These are phyloP conservation scores for Nycticryphes semicollaris DNA, from an alignment of 2,113 vertebrate species.

Conservation along the genomic window DNA sequence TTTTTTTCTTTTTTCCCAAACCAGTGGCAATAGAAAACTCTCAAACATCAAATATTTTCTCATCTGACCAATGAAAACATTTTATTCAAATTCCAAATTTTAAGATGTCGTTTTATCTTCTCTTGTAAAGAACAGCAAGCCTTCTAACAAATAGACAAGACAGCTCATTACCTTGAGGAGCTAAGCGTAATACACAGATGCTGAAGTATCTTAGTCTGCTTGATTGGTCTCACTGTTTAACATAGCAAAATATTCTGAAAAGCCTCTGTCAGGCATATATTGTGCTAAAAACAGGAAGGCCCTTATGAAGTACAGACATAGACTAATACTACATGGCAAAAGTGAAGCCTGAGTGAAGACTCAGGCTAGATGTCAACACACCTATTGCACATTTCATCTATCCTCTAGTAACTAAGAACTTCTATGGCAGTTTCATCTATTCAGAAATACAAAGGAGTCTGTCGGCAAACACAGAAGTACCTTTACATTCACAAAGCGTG, in stretches of 20 bases:
- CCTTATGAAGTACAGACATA: background rate
- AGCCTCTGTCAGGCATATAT: background rate
- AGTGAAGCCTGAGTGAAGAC: background rate
- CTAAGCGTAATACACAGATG: background rate
- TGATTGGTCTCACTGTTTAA: background rate
- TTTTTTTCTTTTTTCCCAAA: background rate
- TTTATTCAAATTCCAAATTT: background rate
- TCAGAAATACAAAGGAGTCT: background rate
- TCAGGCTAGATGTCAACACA: background rate
- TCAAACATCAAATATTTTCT: background rate
- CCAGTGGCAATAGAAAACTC: background rate
- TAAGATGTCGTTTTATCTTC: background rate
- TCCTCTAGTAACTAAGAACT: background rate
- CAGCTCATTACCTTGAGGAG: background rate
- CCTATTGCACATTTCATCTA: background rate
- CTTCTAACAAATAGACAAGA: background rate
- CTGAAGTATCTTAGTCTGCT: background rate
- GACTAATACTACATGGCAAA: background rate
- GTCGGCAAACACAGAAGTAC: background rate
- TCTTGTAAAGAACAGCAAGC: background rate
- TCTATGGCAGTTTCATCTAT: background rate
- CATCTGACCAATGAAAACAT: background rate
- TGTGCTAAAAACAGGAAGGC: background rate
- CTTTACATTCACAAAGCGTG: background rate
- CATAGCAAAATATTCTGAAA: background rate